Evolutionary conservation across 2,888 invertebrate genomes (phyloP), one percentile per base, ranked within the genome.

Genomic region (Tenthredo scrophulariae): DNA sequence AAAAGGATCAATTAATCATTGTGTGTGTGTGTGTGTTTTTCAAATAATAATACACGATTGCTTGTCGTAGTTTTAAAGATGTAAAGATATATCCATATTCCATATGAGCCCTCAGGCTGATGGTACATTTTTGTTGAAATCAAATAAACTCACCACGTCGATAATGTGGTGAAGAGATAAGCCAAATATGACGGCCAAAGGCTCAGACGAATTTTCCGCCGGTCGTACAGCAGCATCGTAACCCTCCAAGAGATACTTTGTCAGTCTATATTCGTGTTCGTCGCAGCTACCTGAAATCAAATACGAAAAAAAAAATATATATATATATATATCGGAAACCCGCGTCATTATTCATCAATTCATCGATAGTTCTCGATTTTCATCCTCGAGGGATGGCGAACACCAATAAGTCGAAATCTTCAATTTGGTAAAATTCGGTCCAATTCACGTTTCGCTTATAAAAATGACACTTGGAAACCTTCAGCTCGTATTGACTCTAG

Each of bases 141-240:
- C 40, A 15, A 33, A 13, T 79, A 43, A 58, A 95, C 96, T 96
- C 94, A 97, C 97, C 93, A 97, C 97, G 91, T 97, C 97, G 88
- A 97, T 97, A 87, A 97, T 97, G 90, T 97, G 97, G 93, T 97
- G 97, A 86, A 97, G 94, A 0, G 97, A 96, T 54, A 97, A 96
- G 2, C 97, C 97, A 90, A 97, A 97, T 85, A 96, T 96, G 89
- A 97, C 97, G 86, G 96, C 95, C 33, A 97, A 95, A 0, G 97
- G 96, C 86, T 96, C 95, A 0, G 97, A 96, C 62, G 97, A 97
- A 93, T 97, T 97, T 90, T 96, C 95, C 6, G 96, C 97, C 0
- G 97, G 97, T 62, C 97, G 94, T 62, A 97, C 96, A 0, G 97
- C 96, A 10, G 97, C 95, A 91, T 97, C 97, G 93, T 97, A 97